Conservation (phyloP, 2,113 vertebrate species). For the Sinocyclocheilus anophthalmus region DNA sequence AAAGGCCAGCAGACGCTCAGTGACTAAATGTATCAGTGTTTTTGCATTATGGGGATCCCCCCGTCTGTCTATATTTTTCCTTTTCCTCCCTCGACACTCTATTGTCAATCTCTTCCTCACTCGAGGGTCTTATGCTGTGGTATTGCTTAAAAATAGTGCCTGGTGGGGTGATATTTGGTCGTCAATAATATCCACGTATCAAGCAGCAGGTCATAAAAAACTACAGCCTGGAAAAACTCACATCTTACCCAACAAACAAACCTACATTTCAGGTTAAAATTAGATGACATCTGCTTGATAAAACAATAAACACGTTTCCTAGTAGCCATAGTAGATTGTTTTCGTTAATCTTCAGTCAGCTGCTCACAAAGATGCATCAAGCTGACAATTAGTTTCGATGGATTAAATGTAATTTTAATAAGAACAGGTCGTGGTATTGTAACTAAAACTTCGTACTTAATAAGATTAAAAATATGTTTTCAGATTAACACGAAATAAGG, state of each 20-base stretch:
- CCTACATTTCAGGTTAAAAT: not conserved
- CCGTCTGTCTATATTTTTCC: slow-evolving; percentile 1
- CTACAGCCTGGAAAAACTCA: slow-evolving; percentile 14
- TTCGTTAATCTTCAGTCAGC: not conserved
- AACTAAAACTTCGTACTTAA: not conserved
- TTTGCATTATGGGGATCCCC: slow-evolving; percentile 41
- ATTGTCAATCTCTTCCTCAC: slow-evolving; percentile 50
- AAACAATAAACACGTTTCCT: not conserved
- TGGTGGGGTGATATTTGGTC: slow-evolving; percentile 16
- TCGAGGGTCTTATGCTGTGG: slow-evolving; percentile 52
- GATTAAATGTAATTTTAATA: too few relatives aligned
- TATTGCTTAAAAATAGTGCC: slow-evolving; percentile 50
- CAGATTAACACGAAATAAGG: not conserved
- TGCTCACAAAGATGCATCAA: not conserved
- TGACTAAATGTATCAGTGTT: slow-evolving; percentile 45
- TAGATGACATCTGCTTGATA: too few relatives aligned
- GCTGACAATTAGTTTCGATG: not conserved
- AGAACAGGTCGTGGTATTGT: not conserved
- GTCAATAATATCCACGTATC: slow-evolving; percentile 44
- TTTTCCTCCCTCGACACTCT: slow-evolving; percentile 35
- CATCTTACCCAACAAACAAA: not conserved
- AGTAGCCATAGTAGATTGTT: not conserved
- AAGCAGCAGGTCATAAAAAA: slow-evolving; percentile 30
- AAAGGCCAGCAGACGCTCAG: slow-evolving; percentile 41
- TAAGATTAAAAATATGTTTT: not conserved